Evolutionary conservation across 37 sponge, comb jelly and placozoan species (phyloP), one percentile per base, ranked within the genome.

Genomic region (Spongilla lacustris): DNA sequence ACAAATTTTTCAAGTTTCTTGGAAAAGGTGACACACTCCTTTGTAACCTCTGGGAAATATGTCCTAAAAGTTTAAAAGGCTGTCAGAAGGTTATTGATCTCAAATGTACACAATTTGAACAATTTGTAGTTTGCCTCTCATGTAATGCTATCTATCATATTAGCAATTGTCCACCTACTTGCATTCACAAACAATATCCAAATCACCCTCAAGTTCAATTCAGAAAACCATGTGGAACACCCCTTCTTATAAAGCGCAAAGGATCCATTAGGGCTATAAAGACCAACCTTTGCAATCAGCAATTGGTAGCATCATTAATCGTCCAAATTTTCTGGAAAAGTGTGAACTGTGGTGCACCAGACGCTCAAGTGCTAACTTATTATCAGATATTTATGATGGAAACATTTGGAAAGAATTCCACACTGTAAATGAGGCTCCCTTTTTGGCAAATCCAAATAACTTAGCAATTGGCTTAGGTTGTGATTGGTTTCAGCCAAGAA

Each of bases 401-500:
- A 66, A 78, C 32, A 58, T 86, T 2, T 86, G 86, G 86, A 78
- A 79, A 48, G 74, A 86, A 23, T 86, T 86, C 50, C 21, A 37
- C 19, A 22, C 19, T 23, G 30, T 36, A 17, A 35, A 78, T 46
- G 58, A 46, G 34, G 46, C 22, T 35, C 82, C 82, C n/a, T 81
- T 81, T 69, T 46, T 81, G 24, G 35, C 75, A 6, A 67, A 33
- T 22, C 74, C 33, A 8, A 37, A 30, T 36, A 74, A 84, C 31
- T 75, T 70, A 9, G 41, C 31, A 2, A 68, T 87, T 28, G 25
- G 11, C 3, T 32, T 87, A 8, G 80, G 80, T 30, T 41, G 71
- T 72, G 87, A 87, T 46, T 89, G 83, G 78, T 89, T 89, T 78
- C 71, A 83, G 36, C 89, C 88, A 28, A n/a, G n/a, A n/a, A n/a